Base-by-base conservation (phyloP, 2,888 invertebrate genomes). In the Tachina lurida region DNA sequence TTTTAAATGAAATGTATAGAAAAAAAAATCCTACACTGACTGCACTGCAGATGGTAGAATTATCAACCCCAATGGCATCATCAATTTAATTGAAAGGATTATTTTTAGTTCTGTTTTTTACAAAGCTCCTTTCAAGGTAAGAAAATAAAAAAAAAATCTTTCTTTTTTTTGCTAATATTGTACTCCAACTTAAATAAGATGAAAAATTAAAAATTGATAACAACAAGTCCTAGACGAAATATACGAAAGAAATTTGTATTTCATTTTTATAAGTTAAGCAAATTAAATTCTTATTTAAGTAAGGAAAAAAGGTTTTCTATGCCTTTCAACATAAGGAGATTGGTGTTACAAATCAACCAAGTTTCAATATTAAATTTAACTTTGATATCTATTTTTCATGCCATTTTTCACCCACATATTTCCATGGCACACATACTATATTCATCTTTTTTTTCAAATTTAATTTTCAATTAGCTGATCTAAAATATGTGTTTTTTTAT, bases 31-130 rank as follows among this genome's bases (percentile, higher is more conserved):
- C 12, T 62, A 71, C 60, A 75, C 60, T 71, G 75, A 83, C 78
- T 82, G 82, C 85, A 83, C 75, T 86, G 85, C 85, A 86, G 82
- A 79, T 82, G 78, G 70, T 82, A n/a, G 74, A 75, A 65, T 47
- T 78, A 78, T 83, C 71, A 83, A 78, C 83, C 77, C 83, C 83
- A 78, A 83, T 83, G 73, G 77, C 83, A 78, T 83, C 77, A 77
- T 78, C 52, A 83, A 78, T 78, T 77, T 67, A 78, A 77, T 78
- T 83, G 71, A 78, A 78, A 78, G 65, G 60, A 65, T 83, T 83
- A 65, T 31, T 62, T 52, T n/a, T 17, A 10, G 2, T 62, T 22
- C 45, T 45, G 56, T 17, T 67, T 49, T 10, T 43, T 77, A n/a
- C 10, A 62, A 62, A 54, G 52, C 45, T 78, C 31, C 43, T 71